A percentile compares a stretch with the other conserved stretches of the same genome.
phyloP scores from a whole-genome alignment of 2,797 vertebrate genomes.

The Zalophus californianus region DNA sequence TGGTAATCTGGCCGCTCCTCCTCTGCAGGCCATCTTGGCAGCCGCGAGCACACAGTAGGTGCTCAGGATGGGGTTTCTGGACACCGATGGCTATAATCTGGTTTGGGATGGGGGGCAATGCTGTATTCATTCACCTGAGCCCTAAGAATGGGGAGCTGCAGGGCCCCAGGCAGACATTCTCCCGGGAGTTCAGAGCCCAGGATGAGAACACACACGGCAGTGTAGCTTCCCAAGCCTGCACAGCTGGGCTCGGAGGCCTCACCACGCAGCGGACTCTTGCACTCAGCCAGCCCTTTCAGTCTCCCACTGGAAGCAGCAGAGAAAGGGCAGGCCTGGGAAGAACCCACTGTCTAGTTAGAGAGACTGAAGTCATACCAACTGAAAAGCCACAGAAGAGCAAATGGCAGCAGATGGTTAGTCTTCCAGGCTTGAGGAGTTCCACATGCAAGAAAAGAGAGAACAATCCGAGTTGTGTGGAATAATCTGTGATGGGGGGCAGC shows the following conservation, averaged over 20 bases:
- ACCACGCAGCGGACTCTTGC: neutral
- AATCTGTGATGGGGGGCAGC: neutral
- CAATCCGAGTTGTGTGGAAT: neutral
- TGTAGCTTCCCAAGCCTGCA: neutral
- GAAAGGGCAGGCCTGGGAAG: conserved; percentile 24
- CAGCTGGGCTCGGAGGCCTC: neutral
- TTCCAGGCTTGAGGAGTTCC: conserved; percentile 55
- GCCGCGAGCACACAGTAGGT: neutral
- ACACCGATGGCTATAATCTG: neutral
- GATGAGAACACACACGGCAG: neutral
- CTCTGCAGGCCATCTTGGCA: neutral
- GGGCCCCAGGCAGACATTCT: neutral
- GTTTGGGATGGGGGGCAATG: neutral
- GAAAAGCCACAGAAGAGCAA: conserved; percentile 62
- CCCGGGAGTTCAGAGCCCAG: neutral
- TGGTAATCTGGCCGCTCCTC: neutral
- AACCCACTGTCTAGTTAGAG: conserved; percentile 50
- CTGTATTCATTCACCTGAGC: neutral
- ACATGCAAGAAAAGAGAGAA: conserved; percentile 49
- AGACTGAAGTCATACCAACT: conserved; percentile 53
- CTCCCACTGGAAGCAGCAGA: neutral
- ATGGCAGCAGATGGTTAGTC: conserved; percentile 76
- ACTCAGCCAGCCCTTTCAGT: neutral
- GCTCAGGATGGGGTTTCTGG: neutral
- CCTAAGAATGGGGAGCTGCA: neutral